phyloP scores from a whole-genome alignment of 1,140 invertebrate genomes.

The Drosophila willistoni region DNA sequence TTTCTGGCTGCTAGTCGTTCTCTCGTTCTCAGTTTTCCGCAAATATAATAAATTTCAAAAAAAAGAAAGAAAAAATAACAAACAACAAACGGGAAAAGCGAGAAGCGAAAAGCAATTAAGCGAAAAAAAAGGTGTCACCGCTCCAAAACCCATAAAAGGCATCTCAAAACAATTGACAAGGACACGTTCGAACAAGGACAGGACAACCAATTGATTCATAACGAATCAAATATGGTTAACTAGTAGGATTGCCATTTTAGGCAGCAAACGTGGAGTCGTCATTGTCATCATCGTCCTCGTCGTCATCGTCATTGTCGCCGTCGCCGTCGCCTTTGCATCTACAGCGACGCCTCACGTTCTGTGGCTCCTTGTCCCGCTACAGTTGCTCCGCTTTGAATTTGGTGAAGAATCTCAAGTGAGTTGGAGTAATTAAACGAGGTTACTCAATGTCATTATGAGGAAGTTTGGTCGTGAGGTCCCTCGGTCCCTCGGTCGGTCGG shows the following conservation, averaged over 20 bases:
- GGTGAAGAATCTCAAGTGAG: conserved; percentile 81
- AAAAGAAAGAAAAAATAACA: conserved; percentile 13
- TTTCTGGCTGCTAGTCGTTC: conserved; percentile 51
- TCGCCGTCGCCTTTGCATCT: conserved; percentile 52
- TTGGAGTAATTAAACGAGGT: conserved; percentile 36
- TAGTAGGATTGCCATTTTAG: conserved; percentile 64
- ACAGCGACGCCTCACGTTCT: conserved; percentile 73
- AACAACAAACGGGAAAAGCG: conserved; percentile 33
- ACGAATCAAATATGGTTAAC: conserved; percentile 54
- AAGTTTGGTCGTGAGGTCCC: not conserved
- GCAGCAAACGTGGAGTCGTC: conserved; percentile 72
- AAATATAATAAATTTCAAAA: not conserved
- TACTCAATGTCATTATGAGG: conserved; percentile 58
- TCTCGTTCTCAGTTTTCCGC: conserved; percentile 9
- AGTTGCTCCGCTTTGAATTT: conserved; percentile 73
- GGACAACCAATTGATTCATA: conserved; percentile 44
- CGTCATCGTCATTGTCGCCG: conserved; percentile 43
- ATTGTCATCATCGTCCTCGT: conserved; percentile 49
- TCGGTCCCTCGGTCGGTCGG: conserved; percentile 3
- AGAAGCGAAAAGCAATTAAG: conserved; percentile 64
- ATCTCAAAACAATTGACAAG: conserved; percentile 35
- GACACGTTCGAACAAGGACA: conserved; percentile 58
- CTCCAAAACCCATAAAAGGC: conserved; percentile 61
- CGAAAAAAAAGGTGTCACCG: conserved; percentile 32
- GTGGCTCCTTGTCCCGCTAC: conserved; percentile 75